Base-by-base conservation (phyloP, 2,113 vertebrate species). In the Prochilodus magdalenae region DNA sequence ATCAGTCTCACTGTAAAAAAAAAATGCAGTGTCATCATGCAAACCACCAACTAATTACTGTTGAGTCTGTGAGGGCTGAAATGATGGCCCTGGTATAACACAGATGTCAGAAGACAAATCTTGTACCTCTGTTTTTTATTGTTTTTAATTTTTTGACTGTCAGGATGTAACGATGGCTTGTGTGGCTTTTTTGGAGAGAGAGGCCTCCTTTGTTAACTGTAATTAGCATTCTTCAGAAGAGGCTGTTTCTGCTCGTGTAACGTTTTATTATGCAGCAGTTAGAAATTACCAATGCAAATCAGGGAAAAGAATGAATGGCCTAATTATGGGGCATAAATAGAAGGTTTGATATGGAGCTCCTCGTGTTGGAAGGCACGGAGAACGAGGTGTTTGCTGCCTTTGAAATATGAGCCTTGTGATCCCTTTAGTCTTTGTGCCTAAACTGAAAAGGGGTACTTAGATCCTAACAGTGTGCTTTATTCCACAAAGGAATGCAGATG, bases 161-260 rank as follows among this genome's bases (percentile, higher is more conserved):
- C n/a, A n/a, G n/a, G n/a, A n/a, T n/a, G n/a, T 40, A 18, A 40
- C 33, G 7, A 24, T 29, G 59, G 24, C 36, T 12, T 66, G 15
- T 40, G 57, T 65, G 29, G 75, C 26, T 62, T 72, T 70, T 60
- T 6, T 24, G 26, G n/a, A 27, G 69, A 73, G 59, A 66, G 16
- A 24, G 33, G 15, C 51, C 27, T 75, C 53, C 26, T 80, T 73
- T 86, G 85, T 86, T 88, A 90, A 88, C 86, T 70, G 81, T 87
- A 87, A 88, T 91, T 89, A 90, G 83, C 80, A 81, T 89, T 90
- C 89, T 89, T 79, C 85, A 90, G 76, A 91, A 88, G 88, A 84
- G 81, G 75, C 80, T 90, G 86, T 11, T 89, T 90, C 91, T 83
- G 79, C 86, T 88, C 81, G 81, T 80, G 81, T 88, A 83, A 81